phyloP scores from a whole-genome alignment of 2,113 vertebrate species.

The Casuarius casuarius region DNA sequence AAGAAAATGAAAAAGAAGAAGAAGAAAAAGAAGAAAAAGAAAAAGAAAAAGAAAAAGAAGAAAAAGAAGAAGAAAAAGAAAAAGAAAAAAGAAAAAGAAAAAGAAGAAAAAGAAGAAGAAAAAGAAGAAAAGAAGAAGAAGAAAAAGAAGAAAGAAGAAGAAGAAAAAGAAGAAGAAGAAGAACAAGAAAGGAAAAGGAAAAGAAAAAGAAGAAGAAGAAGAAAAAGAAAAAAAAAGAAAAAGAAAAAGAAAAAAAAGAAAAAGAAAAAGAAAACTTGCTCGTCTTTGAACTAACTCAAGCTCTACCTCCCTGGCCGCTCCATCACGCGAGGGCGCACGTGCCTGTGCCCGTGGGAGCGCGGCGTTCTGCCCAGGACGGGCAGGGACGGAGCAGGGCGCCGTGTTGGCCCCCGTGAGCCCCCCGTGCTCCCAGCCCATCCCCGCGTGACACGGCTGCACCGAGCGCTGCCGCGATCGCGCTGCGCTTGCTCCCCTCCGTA shows the following conservation, averaged over 20 bases:
- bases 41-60: rapidly evolving
- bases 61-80: too few species aligned
- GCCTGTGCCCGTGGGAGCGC: not conserved
- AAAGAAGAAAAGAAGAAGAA: too few species aligned
- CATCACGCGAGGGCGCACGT: rapidly evolving
- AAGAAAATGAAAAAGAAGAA: too few species aligned
- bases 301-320: not conserved
- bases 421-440: not conserved
- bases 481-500: not conserved
- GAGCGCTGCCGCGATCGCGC: not conserved
- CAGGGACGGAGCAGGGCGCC: not conserved
- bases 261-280: not conserved
- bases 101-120: too few species aligned
- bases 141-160: rapidly evolving
- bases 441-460: not conserved
- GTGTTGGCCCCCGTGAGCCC: too few species aligned
- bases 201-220: too few species aligned
- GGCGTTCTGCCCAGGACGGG: not conserved
- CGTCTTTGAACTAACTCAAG: not conserved
- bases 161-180: rapidly evolving
- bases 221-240: too few species aligned
- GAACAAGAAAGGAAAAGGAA: too few species aligned
- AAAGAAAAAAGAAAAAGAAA: too few species aligned
- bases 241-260: too few species aligned
- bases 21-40: too few species aligned